A percentile compares a stretch with the other conserved stretches of the same genome.
Evolutionary conservation across 2,797 vertebrate species (phyloP).

Genomic region (Falco novaeseelandiae): DNA sequence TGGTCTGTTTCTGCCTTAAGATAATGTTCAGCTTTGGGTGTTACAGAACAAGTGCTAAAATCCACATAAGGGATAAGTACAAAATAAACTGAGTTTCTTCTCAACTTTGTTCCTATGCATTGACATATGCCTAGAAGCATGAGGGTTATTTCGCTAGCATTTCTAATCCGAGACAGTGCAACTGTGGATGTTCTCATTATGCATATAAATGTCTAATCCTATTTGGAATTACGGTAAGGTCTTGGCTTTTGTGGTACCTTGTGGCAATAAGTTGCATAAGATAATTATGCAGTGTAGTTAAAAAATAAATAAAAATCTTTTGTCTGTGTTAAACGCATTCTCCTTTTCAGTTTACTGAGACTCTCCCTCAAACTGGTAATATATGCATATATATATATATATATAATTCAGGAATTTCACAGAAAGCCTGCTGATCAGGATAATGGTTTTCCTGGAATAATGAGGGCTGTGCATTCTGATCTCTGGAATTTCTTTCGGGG

Average conservation of each 20-base stretch:
- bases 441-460: neutral
- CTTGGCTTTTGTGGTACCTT: neutral
- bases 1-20: neutral
- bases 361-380: neutral
- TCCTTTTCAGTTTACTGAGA: neutral
- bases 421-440: neutral
- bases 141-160: neutral
- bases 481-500: neutral
- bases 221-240: slow-evolving; percentile 22
- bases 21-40: neutral
- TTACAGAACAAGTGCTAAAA: neutral
- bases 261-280: slow-evolving; percentile 14
- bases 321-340: neutral
- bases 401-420: neutral
- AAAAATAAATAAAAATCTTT: slow-evolving; percentile 55
- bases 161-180: neutral
- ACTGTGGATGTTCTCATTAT: slow-evolving; percentile 40
- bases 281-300: slow-evolving; percentile 4
- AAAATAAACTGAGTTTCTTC: neutral
- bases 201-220: slow-evolving; percentile 44
- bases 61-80: neutral
- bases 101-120: neutral
- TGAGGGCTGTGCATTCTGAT: neutral
- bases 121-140: neutral
- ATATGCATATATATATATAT: neutral